Percentiles rank a stretch among this genome's conserved stretches.
phyloP scores from a whole-genome alignment of 2,888 invertebrate genomes.

The Myopa testacea region DNA sequence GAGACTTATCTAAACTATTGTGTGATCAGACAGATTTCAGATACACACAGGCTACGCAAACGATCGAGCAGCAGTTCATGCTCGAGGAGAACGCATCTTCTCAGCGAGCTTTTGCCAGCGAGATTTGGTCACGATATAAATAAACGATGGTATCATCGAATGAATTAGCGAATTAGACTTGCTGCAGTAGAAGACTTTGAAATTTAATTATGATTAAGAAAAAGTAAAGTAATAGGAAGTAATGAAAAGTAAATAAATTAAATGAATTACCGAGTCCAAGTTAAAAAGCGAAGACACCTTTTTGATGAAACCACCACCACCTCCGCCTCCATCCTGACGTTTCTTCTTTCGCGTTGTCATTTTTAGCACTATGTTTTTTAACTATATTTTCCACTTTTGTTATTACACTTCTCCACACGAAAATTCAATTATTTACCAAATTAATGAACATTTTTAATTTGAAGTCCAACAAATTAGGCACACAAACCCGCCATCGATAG shows the following conservation, averaged over 20 bases:
- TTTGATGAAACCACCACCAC: conserved; percentile 79
- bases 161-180: conserved; percentile 1
- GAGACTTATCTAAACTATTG: not conserved
- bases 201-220: not conserved
- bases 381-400: not conserved
- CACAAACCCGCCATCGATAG: not conserved
- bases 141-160: conserved; percentile 61
- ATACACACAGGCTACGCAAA: not conserved
- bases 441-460: not conserved
- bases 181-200: not conserved
- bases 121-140: conserved; percentile 53
- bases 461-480: conserved; percentile 6
- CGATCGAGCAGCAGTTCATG: not conserved
- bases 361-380: conserved; percentile 21
- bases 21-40: not conserved
- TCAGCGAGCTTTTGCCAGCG: not conserved
- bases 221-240: not conserved
- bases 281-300: conserved; percentile 90
- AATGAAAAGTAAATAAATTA: not conserved
- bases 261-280: conserved; percentile 78
- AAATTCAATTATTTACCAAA: conserved; percentile 10
- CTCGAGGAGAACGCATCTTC: conserved; percentile 26
- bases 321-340: conserved; percentile 70
- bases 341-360: conserved; percentile 79
- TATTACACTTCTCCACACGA: conserved; percentile 19